phyloP scores from a whole-genome alignment of 2,888 invertebrate species.

The Tryphoninae sp. region DNA sequence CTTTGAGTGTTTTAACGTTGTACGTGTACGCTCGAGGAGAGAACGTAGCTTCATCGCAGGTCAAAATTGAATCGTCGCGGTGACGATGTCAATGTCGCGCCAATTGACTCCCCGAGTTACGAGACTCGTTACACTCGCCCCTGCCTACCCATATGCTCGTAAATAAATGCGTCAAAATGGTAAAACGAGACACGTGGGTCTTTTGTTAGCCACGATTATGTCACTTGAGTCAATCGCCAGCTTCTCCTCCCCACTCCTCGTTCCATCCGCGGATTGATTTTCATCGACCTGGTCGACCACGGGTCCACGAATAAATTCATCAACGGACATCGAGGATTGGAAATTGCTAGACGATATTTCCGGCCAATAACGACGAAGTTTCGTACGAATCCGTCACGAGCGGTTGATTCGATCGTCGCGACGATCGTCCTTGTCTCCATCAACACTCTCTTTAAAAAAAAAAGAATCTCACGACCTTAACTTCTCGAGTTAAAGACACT shows the following conservation, averaged over 20 bases:
- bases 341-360: too few relatives aligned
- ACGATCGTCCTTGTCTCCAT: too few relatives aligned
- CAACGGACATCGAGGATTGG: too few relatives aligned
- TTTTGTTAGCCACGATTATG: conserved; percentile 14
- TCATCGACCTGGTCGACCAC: not conserved
- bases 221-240: not conserved
- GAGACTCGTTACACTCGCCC: conserved; percentile 26
- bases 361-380: too few relatives aligned
- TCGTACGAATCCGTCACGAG: too few relatives aligned
- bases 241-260: not conserved
- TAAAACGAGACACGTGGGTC: conserved; percentile 30
- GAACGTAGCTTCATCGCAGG: conserved; percentile 27
- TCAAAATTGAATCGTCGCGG: conserved; percentile 65
- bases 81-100: conserved; percentile 65
- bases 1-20: conserved; percentile 5
- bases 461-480: too few relatives aligned
- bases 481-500: too few relatives aligned
- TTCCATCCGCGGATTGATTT: not conserved
- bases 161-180: conserved; percentile 48
- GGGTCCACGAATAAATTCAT: too few relatives aligned
- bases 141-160: not conserved
- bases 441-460: too few relatives aligned
- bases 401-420: too few relatives aligned
- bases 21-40: not conserved
- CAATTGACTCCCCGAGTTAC: conserved; percentile 58